Base-by-base conservation (phyloP, 2,113 vertebrate species). In the Mastomys natalensis region DNA sequence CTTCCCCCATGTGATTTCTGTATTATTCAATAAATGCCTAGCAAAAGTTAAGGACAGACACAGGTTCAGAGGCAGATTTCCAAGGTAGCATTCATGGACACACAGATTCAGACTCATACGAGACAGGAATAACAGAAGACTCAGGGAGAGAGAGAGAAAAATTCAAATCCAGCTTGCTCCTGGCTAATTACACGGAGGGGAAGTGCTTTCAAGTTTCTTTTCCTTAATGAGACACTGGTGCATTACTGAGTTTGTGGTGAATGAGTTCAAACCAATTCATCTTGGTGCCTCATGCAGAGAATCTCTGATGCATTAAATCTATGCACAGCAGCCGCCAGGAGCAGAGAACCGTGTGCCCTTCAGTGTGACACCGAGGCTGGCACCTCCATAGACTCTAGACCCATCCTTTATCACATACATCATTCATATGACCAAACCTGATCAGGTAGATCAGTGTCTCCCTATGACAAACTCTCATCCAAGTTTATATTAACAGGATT, bases 401-500 rank as follows among this genome's bases (percentile, higher is more conserved):
- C 9, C 29, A n/a, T 2, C 15, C n/a, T 77, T 16, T 7, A 26
- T 16, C 9, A 22, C 16, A 80, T 7, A 31, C 12, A 40, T 72
- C 24, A 2, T 0, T 10, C 31, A 10, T 0, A 1, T 0, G 37
- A 58, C n/a, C 66, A 88, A 64, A 3, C 7, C 62, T 43, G 24
- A 2, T 12, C 0, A 19, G 43, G 24, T 4, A 7, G 37, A 43
- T 84, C 34, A 37, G 19, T 5, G 15, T 0, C 13, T n/a, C 10
- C 26, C 17, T 22, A 0, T 7, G 24, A 13, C 22, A 17, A 66
- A 7, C 21, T 24, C 26, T 5, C 26, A 7, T 1, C 48, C 37
- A 89, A 13, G 13, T 45, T 2, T 1, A 58, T 64, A 21, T 37
- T 24, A 55, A 0, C 5, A 26, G 51, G 37, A 3, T 21, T 34